phyloP scores from a whole-genome alignment of 2,113 vertebrate genomes.

The Donacobius atricapilla region DNA sequence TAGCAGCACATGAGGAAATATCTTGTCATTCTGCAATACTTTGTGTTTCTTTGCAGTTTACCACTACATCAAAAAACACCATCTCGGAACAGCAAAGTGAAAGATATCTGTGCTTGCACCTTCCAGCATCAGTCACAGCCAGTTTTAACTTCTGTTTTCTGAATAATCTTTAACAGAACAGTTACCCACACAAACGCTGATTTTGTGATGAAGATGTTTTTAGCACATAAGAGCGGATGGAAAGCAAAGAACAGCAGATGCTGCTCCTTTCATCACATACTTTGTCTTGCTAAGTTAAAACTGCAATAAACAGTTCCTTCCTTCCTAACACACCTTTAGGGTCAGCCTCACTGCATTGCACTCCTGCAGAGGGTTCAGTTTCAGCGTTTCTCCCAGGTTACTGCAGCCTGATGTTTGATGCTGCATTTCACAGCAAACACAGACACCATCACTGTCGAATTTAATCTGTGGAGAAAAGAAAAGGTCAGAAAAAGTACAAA shows the following conservation, averaged over 20 bases:
- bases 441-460: constrained; percentile 94
- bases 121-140: not conserved
- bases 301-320: not conserved
- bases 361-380: constrained; percentile 89
- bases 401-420: constrained; percentile 92
- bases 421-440: constrained; percentile 94
- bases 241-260: not conserved
- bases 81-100: not conserved
- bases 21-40: not conserved
- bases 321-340: constrained; percentile 81
- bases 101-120: not conserved
- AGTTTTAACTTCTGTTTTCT: not conserved
- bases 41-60: not conserved
- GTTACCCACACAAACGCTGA: not conserved
- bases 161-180: not conserved
- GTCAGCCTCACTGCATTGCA: constrained; percentile 91
- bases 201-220: not conserved
- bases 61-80: not conserved
- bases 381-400: constrained; percentile 92
- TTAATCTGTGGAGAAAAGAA: constrained; percentile 75
- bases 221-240: rapidly evolving
- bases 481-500: not conserved
- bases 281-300: not conserved
- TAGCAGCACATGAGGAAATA: not conserved
- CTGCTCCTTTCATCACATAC: not conserved